A percentile compares a stretch with the other conserved stretches of the same genome.
These are phyloP conservation scores for Odontophorus gujanensis DNA, from an alignment of 2,113 vertebrate genomes.

Conservation along the genomic window DNA sequence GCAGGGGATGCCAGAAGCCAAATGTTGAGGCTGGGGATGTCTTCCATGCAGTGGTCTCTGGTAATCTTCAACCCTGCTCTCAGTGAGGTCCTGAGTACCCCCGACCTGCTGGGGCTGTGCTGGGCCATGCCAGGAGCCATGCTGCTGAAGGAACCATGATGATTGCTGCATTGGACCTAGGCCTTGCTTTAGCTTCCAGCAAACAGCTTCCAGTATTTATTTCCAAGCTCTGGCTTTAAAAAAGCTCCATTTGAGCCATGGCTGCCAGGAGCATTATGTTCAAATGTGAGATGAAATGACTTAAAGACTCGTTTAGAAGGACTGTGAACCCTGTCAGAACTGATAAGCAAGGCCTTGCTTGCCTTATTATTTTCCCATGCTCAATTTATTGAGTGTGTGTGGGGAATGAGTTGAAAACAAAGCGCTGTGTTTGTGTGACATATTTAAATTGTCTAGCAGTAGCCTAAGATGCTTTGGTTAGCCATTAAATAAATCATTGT, in stretches of 20 bases:
- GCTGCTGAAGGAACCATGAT: not conserved
- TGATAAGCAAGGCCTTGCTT: not conserved
- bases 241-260: slow-evolving; percentile 14
- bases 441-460: slow-evolving; percentile 46
- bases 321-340: slow-evolving; percentile 23
- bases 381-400: slow-evolving; percentile 10
- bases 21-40: not conserved
- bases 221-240: not conserved
- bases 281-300: slow-evolving; percentile 19
- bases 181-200: not conserved
- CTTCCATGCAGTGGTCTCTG: not conserved
- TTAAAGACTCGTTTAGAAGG: slow-evolving; percentile 32
- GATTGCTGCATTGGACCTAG: not conserved
- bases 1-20: not conserved
- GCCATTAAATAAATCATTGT: slow-evolving; percentile 34
- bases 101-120: not conserved
- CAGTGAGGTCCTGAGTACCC: not conserved
- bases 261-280: not conserved
- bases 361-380: slow-evolving; percentile 19
- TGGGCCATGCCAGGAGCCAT: not conserved
- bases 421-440: slow-evolving; percentile 41
- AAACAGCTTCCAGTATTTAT: slow-evolving; percentile 5
- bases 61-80: not conserved
- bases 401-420: slow-evolving; percentile 47
- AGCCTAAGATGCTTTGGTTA: slow-evolving; percentile 12